Evolutionary conservation across 2,797 vertebrate genomes (phyloP).

Genomic region (Sebastes itinus): DNA sequence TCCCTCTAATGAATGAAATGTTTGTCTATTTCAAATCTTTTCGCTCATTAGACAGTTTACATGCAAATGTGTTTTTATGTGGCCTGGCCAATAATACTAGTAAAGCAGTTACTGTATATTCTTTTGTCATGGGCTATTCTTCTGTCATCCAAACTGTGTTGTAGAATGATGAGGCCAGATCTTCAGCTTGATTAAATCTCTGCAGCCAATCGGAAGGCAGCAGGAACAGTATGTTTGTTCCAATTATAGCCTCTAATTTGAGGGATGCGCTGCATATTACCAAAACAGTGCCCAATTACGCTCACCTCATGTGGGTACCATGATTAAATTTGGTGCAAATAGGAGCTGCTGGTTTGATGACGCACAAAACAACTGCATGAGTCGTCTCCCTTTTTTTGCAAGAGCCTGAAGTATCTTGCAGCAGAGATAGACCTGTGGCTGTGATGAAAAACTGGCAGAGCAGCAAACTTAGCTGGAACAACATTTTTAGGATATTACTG

Average conservation of each 20-base stretch:
- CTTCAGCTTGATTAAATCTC: slow-evolving; percentile 53
- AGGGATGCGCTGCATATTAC: slow-evolving; percentile 49
- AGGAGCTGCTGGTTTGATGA: slow-evolving; percentile 31
- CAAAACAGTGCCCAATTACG: slow-evolving; percentile 59
- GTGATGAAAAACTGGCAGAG: slow-evolving; percentile 5
- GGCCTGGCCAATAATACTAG: neutral
- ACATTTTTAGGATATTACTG: slow-evolving; percentile 3
- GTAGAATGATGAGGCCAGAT: slow-evolving; percentile 8
- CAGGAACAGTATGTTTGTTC: slow-evolving; percentile 49
- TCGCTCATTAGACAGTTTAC: neutral
- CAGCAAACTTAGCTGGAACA: neutral
- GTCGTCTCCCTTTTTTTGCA: neutral
- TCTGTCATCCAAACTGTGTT: slow-evolving; percentile 3
- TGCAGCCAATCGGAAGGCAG: slow-evolving; percentile 38
- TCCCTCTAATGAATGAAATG: neutral
- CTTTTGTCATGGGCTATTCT: slow-evolving; percentile 3
- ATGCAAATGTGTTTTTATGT: neutral
- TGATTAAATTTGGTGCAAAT: slow-evolving; percentile 55
- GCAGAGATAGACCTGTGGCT: neutral
- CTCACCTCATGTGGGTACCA: slow-evolving; percentile 48
- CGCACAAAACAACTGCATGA: slow-evolving; percentile 3
- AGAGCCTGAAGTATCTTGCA: neutral
- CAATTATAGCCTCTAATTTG: slow-evolving; percentile 57
- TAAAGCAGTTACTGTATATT: neutral
- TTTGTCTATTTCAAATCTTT: neutral